These are phyloP conservation scores for Pycnonotus jocosus DNA, from an alignment of 2,113 vertebrate species.

Conservation along the genomic window DNA sequence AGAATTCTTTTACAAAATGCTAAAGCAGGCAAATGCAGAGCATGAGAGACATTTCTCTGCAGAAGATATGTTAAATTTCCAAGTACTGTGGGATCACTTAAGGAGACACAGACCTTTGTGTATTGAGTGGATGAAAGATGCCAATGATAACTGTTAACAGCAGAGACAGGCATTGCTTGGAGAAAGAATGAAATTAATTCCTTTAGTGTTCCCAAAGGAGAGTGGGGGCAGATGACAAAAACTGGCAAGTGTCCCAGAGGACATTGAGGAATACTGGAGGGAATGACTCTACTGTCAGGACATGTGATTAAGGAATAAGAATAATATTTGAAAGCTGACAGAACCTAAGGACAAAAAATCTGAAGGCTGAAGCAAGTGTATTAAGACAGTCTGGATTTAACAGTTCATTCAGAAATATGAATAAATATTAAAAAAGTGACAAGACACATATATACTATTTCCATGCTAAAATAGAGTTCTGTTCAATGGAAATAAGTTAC, in stretches of 20 bases:
- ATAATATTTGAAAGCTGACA: neutral
- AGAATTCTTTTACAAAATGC: neutral
- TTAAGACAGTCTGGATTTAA: neutral
- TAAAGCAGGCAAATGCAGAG: neutral
- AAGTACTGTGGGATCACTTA: neutral
- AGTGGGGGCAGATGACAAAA: slow-evolving; percentile 51
- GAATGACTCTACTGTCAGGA: neutral
- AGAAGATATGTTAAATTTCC: neutral
- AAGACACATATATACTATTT: neutral
- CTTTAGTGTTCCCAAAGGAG: slow-evolving; percentile 33
- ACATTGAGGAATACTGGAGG: slow-evolving; percentile 11
- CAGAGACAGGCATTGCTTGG: neutral
- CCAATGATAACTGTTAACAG: neutral
- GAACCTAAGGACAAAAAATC: neutral
- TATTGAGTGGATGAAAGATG: neutral
- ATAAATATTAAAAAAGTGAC: neutral
- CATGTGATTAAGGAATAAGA: slow-evolving; percentile 25
- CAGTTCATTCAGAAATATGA: neutral
- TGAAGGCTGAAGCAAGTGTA: neutral
- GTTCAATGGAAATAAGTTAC: neutral
- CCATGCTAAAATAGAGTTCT: neutral
- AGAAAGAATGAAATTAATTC: slow-evolving; percentile 43
- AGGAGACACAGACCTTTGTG: neutral
- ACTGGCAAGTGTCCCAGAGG: slow-evolving; percentile 44
- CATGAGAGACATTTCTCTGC: neutral